Evolutionary conservation across 2,888 invertebrate genomes (phyloP), one percentile per base, ranked within the genome.

Genomic region (Cephus pulcher): DNA sequence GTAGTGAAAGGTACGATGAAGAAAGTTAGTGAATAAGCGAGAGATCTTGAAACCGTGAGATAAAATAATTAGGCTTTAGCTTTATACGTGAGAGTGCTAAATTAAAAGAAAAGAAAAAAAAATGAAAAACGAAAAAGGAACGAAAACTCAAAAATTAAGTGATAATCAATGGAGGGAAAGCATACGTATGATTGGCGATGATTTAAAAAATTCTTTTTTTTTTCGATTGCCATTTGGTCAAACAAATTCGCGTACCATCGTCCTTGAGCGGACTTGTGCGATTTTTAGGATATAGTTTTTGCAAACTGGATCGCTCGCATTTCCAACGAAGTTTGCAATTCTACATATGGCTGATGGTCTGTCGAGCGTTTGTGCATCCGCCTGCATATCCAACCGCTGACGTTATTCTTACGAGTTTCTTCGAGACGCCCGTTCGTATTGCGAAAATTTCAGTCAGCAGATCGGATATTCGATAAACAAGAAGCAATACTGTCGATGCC

Each of bases 401-500:
- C 56, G 23, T 56, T 56, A 56, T 56, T 56, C 56, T 15, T 23
- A 56, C 56, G 56, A 56, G 1, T 56, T 56, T 23, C 9, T 56
- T 9, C 56, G 23, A 56, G 56, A 56, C 56, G 56, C 23, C 56
- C 15, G 15, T 56, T 23, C 23, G 56, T 23, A 9, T 56, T 56
- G 56, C 56, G 56, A 56, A 56, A 56, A 23, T 23, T 33, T 71
- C 71, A 71, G 71, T 32, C 71, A 33, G 71, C 71, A 71, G 11
- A 71, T 71, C 12, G 33, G 33, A 71, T 30, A 78, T 37, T 78
- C 70, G 75, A 75, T 76, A 89, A 90, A 88, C 87, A 88, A 89
- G 86, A 91, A 91, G 90, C 91, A 91, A 91, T 91, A 91, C 86
- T 90, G 82, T 88, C 84, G 88, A 90, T 90, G 91, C 91, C 90